These are phyloP conservation scores for Synanceia verrucosa DNA, from an alignment of 2,797 vertebrate genomes.

Conservation along the genomic window DNA sequence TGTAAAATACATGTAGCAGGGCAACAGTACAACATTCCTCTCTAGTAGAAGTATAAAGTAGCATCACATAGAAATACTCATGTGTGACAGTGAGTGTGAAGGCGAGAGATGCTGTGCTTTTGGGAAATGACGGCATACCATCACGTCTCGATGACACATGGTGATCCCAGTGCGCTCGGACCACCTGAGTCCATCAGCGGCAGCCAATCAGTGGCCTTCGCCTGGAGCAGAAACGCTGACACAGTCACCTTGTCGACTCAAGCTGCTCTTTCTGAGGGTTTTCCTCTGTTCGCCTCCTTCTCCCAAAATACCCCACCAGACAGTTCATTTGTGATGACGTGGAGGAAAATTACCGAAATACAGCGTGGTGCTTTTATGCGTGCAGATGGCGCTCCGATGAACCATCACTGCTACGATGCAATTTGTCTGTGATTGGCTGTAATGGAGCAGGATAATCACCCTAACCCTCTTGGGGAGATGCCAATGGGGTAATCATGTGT, in stretches of 20 bases:
- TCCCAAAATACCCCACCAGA: slow-evolving; percentile 41
- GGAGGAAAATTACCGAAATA: slow-evolving; percentile 46
- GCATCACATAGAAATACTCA: background rate
- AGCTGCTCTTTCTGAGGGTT: slow-evolving; percentile 40
- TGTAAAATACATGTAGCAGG: background rate
- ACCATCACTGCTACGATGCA: slow-evolving; percentile 53
- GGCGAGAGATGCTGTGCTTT: background rate
- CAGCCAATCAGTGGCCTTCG: slow-evolving; percentile 21
- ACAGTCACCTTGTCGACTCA: slow-evolving; percentile 32
- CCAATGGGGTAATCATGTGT: slow-evolving; percentile 55
- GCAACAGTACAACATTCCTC: background rate
- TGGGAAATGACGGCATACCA: slow-evolving; percentile 22
- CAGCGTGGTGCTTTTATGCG: slow-evolving; percentile 43
- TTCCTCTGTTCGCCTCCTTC: slow-evolving; percentile 32
- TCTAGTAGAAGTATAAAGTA: background rate
- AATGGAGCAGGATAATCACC: slow-evolving; percentile 63
- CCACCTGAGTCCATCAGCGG: slow-evolving; percentile 58
- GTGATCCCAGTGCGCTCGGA: slow-evolving; percentile 5
- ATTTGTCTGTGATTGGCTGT: slow-evolving; percentile 69
- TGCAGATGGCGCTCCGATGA: slow-evolving; percentile 61
- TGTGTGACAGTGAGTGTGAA: background rate
- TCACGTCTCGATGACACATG: slow-evolving; percentile 32
- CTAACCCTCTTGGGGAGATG: slow-evolving; percentile 27
- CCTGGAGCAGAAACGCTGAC: slow-evolving; percentile 25
- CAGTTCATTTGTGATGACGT: slow-evolving; percentile 49